phyloP scores from a whole-genome alignment of 2,113 vertebrate species.

The Coregonus clupeaformis region DNA sequence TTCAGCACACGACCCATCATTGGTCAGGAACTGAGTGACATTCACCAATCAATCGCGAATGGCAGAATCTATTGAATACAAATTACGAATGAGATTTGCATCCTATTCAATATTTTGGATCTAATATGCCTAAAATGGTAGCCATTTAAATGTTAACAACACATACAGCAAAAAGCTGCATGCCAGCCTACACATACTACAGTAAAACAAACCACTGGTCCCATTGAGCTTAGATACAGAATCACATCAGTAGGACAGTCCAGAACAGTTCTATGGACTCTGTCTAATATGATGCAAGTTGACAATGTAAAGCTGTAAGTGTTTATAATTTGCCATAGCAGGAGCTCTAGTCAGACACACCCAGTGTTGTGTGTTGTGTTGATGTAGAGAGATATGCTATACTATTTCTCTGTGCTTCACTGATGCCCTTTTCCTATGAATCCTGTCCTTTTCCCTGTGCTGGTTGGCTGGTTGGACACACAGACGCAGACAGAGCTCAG shows the following conservation, averaged over 20 bases:
- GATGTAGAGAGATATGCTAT: conserved; percentile 28
- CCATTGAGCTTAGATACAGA: conserved; percentile 50
- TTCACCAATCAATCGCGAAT: conserved; percentile 82
- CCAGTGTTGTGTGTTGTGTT: conserved; percentile 44
- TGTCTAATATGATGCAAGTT: conserved; percentile 92
- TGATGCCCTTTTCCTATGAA: conserved; percentile 68
- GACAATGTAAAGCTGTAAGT: conserved; percentile 88
- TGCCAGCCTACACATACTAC: conserved; percentile 13
- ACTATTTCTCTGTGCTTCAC: conserved; percentile 49
- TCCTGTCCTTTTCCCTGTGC: conserved; percentile 89
- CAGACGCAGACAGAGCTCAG: conserved; percentile 99
- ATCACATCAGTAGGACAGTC: conserved; percentile 35
- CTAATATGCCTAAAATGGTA: conserved; percentile 15
- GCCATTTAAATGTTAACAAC: too few relatives aligned
- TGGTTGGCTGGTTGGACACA: conserved; percentile 73
- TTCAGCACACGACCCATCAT: conserved; percentile 67
- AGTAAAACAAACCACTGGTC: conserved; percentile 20
- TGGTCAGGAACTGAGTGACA: conserved; percentile 67
- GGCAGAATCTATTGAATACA: conserved; percentile 92
- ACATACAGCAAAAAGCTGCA: too few relatives aligned
- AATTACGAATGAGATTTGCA: conserved; percentile 46
- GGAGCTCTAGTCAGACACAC: conserved; percentile 41
- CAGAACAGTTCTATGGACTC: conserved; percentile 69
- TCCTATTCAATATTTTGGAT: conserved; percentile 27
- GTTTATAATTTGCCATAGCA: conserved; percentile 78